These are phyloP conservation scores for Phania funesta DNA, from an alignment of 2,888 invertebrate species.

Conservation along the genomic window DNA sequence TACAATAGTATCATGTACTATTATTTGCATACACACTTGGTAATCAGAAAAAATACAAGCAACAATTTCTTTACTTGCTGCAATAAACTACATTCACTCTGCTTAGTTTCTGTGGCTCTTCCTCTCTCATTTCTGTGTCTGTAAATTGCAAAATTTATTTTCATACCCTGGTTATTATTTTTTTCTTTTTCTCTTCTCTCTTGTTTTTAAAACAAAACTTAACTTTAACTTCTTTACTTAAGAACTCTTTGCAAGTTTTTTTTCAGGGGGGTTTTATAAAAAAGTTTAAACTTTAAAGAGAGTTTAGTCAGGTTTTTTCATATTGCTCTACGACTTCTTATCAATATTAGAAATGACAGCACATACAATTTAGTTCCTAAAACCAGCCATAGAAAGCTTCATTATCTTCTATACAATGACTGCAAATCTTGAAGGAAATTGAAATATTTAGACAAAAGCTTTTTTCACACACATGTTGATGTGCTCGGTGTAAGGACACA, in stretches of 20 bases:
- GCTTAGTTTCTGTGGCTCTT: too few relatives aligned
- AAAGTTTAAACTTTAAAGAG: neutral
- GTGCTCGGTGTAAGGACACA: too few relatives aligned
- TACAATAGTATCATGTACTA: neutral
- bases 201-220: neutral
- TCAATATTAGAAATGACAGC: neutral
- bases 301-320: neutral
- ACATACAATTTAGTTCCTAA: neutral
- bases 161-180: neutral
- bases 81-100: neutral
- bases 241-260: constrained; percentile 4
- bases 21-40: neutral
- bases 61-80: neutral
- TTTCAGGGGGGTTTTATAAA: neutral
- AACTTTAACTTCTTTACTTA: constrained; percentile 23
- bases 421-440: neutral
- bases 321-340: neutral
- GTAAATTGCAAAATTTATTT: neutral
- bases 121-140: neutral
- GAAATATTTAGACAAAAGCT: constrained; percentile 10
- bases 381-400: constrained; percentile 17
- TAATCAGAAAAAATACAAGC: neutral
- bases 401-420: neutral
- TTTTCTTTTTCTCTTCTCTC: neutral
- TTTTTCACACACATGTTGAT: neutral